Conservation (phyloP, 2,113 vertebrate species). For the Erythrocercus mccallii region DNA sequence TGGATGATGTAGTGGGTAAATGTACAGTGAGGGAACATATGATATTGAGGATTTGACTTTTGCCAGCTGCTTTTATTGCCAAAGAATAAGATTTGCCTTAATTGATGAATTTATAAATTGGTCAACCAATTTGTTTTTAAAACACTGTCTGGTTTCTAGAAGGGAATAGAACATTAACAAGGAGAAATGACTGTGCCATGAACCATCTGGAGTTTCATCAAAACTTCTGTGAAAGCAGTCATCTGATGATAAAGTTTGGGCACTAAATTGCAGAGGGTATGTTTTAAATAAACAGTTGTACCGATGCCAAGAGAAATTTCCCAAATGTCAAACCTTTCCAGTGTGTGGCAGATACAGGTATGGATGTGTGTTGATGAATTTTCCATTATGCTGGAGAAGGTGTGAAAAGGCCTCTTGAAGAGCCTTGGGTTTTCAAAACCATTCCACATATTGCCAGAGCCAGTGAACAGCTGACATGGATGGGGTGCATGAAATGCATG, state of each 20-base stretch:
- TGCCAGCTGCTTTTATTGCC: slow-evolving; percentile 50
- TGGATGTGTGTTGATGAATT: neutral
- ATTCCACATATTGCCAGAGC: neutral
- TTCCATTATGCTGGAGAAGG: neutral
- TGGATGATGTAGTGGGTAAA: neutral
- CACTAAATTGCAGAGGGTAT: neutral
- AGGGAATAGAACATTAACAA: neutral
- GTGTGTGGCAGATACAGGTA: neutral
- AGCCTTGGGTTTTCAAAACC: neutral
- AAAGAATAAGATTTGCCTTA: slow-evolving; percentile 62
- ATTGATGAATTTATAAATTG: slow-evolving; percentile 56
- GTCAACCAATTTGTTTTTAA: slow-evolving; percentile 9
- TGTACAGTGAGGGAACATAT: neutral
- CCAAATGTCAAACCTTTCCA: neutral
- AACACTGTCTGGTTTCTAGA: neutral
- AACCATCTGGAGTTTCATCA: slow-evolving; percentile 2
- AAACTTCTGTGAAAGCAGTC: neutral
- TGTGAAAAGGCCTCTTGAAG: neutral
- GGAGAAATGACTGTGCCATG: neutral
- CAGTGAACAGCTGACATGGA: accelerated
- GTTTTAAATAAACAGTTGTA: neutral
- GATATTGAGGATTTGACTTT: slow-evolving; percentile 68
- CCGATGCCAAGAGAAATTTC: neutral
- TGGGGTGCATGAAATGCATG: accelerated
- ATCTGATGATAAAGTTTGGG: slow-evolving; percentile 22